These are phyloP conservation scores for Caiman crocodilus DNA, from an alignment of 2,797 vertebrate genomes.

Conservation along the genomic window DNA sequence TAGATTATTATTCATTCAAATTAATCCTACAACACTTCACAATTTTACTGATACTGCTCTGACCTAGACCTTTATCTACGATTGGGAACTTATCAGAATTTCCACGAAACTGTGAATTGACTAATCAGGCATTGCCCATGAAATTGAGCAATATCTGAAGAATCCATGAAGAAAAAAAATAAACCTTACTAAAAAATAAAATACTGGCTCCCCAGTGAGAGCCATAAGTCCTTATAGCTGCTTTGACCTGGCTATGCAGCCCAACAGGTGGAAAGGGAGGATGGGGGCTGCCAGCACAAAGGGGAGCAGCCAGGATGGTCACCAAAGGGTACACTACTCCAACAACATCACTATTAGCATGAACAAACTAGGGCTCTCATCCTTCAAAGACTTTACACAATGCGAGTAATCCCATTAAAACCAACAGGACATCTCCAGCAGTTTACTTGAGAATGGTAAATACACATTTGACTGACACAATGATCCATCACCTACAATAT, in stretches of 20 bases:
- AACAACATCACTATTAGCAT: accelerated
- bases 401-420: neutral
- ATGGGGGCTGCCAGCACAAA: no score
- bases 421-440: neutral
- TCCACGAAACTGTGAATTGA: no score
- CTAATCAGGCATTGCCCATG: no score
- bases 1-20: neutral
- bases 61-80: neutral
- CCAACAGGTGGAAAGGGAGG: no score
- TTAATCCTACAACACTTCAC: neutral
- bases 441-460: neutral
- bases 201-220: no score
- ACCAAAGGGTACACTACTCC: neutral
- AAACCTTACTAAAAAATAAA: no score
- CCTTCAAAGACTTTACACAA: neutral
- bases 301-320: no score
- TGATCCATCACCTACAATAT: neutral
- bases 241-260: no score
- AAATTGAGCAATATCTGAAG: no score
- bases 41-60: neutral
- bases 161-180: no score
- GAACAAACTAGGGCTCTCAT: neutral
- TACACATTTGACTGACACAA: neutral
- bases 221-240: no score
- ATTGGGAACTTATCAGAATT: no score